Percentiles rank a stretch among this genome's conserved stretches.
These are phyloP conservation scores for Chalcosyrphus nemorum DNA, from an alignment of 2,888 invertebrate genomes.

Conservation along the genomic window DNA sequence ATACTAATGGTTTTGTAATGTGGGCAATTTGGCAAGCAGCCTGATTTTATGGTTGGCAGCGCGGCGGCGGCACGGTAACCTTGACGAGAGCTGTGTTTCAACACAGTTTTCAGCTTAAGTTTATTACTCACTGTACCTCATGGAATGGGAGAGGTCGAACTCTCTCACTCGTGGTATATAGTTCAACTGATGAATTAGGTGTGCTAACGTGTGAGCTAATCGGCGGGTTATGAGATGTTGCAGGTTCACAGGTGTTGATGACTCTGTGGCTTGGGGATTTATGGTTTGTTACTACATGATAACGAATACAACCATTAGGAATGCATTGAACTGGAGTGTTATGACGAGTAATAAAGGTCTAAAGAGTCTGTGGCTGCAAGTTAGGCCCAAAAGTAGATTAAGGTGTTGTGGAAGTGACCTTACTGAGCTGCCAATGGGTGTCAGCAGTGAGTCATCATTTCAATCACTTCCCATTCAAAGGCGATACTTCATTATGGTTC, in stretches of 20 bases:
- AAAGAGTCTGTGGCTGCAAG: too few relatives aligned
- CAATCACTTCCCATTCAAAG: too few relatives aligned
- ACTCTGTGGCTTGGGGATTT: background rate
- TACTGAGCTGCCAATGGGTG: too few relatives aligned
- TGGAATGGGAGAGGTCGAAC: conserved; percentile 47
- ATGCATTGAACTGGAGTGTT: background rate
- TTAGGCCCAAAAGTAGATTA: too few relatives aligned
- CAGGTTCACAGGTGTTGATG: conserved; percentile 40
- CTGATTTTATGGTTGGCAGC: conserved; percentile 59
- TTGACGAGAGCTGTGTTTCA: conserved; percentile 66
- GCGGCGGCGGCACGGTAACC: conserved; percentile 53
- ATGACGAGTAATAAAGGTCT: too few relatives aligned
- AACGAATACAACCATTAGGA: background rate
- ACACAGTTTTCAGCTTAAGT: conserved; percentile 54
- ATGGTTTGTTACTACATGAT: background rate
- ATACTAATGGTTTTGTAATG: conserved; percentile 72
- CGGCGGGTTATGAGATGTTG: conserved; percentile 23
- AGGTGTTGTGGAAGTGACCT: too few relatives aligned
- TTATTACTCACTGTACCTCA: conserved; percentile 56
- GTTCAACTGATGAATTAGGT: conserved; percentile 44
- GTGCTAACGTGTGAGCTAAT: conserved; percentile 28
- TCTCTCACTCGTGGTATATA: conserved; percentile 8
- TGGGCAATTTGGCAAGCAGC: conserved; percentile 69
- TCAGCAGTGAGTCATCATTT: too few relatives aligned
- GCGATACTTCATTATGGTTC: too few relatives aligned